These are phyloP conservation scores for Xestia ashworthii DNA, from an alignment of 2,888 invertebrate species.

Conservation along the genomic window DNA sequence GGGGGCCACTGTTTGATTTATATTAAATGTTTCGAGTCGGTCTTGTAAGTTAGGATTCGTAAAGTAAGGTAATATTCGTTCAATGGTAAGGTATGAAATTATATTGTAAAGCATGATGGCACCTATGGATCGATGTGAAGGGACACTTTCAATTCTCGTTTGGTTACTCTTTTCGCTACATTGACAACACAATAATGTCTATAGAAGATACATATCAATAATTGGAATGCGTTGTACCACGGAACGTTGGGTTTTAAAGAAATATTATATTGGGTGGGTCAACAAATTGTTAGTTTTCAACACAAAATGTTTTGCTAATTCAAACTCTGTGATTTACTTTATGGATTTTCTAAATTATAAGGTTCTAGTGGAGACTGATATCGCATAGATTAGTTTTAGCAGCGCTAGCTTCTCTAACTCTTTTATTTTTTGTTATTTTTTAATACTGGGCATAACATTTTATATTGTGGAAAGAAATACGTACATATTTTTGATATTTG, in stretches of 20 bases:
- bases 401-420: conserved; percentile 90
- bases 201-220: conserved; percentile 90
- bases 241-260: conserved; percentile 77
- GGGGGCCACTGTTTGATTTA: conserved; percentile 72
- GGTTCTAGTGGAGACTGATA: conserved; percentile 91
- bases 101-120: conserved; percentile 80
- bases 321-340: conserved; percentile 90
- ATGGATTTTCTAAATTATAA: conserved; percentile 90
- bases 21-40: conserved; percentile 80
- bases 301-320: conserved; percentile 88
- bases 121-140: conserved; percentile 87
- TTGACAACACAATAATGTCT: conserved; percentile 82
- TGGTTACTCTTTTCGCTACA: conserved; percentile 80
- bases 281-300: conserved; percentile 82
- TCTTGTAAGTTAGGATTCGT: conserved; percentile 85
- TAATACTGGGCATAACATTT: conserved; percentile 81
- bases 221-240: conserved; percentile 82
- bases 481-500: conserved; percentile 85
- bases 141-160: conserved; percentile 85
- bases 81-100: conserved; percentile 85
- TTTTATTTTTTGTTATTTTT: conserved; percentile 78
- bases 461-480: conserved; percentile 74
- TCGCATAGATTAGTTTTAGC: conserved; percentile 91
- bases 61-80: conserved; percentile 85
- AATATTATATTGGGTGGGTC: conserved; percentile 74